A percentile compares a stretch with the other conserved stretches of the same genome.
Evolutionary conservation across 1,140 invertebrate genomes (phyloP).

Genomic region (Tenebrio molitor): DNA sequence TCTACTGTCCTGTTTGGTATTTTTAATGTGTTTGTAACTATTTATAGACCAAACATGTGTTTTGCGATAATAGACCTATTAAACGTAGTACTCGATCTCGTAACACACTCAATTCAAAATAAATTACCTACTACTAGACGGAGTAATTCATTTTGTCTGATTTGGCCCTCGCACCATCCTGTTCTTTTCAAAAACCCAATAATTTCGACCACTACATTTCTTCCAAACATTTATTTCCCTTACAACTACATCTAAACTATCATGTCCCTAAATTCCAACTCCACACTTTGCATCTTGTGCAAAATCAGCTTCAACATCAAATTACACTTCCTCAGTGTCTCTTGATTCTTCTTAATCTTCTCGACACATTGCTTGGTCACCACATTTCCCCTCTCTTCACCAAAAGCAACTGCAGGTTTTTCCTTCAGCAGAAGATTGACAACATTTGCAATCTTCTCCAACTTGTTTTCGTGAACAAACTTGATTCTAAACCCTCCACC

Average conservation of each 20-base stretch:
- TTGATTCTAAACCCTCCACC: neutral
- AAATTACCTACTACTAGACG: no score
- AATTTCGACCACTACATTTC: no score
- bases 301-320: neutral
- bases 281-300: neutral
- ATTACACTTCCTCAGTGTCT: neutral
- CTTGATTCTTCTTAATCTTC: neutral
- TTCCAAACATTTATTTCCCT: neutral
- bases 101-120: no score
- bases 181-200: no score
- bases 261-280: neutral
- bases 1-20: no score
- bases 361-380: neutral
- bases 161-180: no score
- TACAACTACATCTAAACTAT: neutral
- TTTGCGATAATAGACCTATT: no score
- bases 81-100: no score
- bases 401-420: neutral
- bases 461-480: neutral
- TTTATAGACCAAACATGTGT: no score
- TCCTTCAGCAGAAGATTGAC: neutral
- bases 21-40: no score
- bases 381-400: neutral
- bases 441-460: neutral
- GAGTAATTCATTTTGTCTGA: no score